Conservation (phyloP, 1,140 invertebrate species). For the Harlomillsia oculata region DNA sequence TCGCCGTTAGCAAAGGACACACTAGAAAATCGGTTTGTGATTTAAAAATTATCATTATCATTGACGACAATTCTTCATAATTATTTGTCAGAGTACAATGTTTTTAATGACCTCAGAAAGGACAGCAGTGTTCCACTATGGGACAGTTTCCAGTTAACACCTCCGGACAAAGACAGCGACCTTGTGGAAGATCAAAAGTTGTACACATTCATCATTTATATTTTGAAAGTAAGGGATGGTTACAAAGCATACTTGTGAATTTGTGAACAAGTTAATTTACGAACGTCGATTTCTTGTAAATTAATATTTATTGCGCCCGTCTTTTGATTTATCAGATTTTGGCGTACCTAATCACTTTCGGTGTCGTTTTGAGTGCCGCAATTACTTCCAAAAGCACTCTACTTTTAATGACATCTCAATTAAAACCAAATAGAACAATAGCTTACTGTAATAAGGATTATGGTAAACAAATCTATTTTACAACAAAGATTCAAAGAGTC, state of each 20-base stretch:
- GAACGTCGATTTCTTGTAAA: neutral
- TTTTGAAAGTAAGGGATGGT: constrained; percentile 37
- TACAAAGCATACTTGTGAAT: too few relatives aligned
- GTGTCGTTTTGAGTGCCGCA: constrained; percentile 38
- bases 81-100: too few relatives aligned
- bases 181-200: constrained; percentile 36
- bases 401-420: constrained; percentile 43
- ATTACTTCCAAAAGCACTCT: constrained; percentile 40
- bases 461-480: neutral
- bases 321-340: constrained; percentile 13
- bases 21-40: too few relatives aligned
- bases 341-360: constrained; percentile 40
- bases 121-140: constrained; percentile 32
- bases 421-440: constrained; percentile 31
- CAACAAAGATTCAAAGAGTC: neutral
- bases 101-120: too few relatives aligned
- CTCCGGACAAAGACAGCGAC: constrained; percentile 40
- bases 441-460: constrained; percentile 18
- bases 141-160: constrained; percentile 42
- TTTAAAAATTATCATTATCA: too few relatives aligned
- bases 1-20: too few relatives aligned
- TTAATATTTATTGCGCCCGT: neutral
- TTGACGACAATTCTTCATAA: too few relatives aligned
- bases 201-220: constrained; percentile 37
- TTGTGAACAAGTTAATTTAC: too few relatives aligned